These are phyloP conservation scores for Labia minor DNA, from an alignment of 2,888 invertebrate genomes.

Conservation along the genomic window DNA sequence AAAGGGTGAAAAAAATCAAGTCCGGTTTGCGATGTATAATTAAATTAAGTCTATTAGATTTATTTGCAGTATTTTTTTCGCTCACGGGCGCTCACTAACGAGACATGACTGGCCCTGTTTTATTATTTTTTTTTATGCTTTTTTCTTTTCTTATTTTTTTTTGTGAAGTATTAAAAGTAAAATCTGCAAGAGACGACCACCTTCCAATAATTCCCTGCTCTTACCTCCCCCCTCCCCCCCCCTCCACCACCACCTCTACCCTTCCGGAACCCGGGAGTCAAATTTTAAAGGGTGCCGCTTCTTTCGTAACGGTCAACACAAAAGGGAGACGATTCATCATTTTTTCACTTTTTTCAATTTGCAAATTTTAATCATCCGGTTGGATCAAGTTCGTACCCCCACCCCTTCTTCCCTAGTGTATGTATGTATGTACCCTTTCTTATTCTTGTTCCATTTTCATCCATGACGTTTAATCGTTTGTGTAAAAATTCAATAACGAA, in stretches of 20 bases:
- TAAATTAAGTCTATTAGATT: too few species aligned
- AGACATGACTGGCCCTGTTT: too few species aligned
- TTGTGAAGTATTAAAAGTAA: too few species aligned
- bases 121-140: too few species aligned
- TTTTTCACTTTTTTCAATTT: constrained; percentile 1
- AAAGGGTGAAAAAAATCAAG: too few species aligned
- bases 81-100: too few species aligned
- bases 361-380: constrained; percentile 6
- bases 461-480: background rate
- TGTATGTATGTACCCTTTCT: too few species aligned
- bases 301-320: background rate
- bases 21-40: too few species aligned
- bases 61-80: too few species aligned
- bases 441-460: too few species aligned
- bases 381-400: background rate
- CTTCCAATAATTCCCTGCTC: background rate
- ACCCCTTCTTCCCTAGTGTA: background rate
- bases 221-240: background rate
- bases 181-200: too few species aligned
- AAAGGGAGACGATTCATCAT: background rate
- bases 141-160: too few species aligned
- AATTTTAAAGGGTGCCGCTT: background rate
- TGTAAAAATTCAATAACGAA: background rate
- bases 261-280: background rate
- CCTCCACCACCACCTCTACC: background rate